Evolutionary conservation across 2,888 invertebrate species (phyloP).

Genomic region (Agrochola macilenta): DNA sequence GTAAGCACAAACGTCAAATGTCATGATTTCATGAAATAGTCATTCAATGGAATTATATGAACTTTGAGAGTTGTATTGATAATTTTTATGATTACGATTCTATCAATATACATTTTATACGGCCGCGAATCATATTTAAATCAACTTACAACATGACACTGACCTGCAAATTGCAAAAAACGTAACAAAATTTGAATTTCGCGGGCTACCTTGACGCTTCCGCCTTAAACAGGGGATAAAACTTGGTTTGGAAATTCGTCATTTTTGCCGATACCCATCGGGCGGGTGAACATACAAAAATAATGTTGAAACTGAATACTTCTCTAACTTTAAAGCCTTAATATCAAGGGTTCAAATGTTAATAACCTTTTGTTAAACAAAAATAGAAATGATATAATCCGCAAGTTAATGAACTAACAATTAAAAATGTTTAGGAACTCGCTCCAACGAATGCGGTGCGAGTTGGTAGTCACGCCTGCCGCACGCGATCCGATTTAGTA

Average conservation of each 20-base stretch:
- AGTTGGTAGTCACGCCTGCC: constrained; percentile 43
- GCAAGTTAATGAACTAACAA: constrained; percentile 34
- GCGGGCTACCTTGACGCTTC: too few relatives aligned
- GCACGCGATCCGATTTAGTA: constrained; percentile 54
- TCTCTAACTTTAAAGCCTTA: not conserved
- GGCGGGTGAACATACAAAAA: not conserved
- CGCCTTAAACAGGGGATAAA: too few relatives aligned
- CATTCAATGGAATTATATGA: too few relatives aligned
- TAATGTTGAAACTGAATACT: constrained; percentile 4
- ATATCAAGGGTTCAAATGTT: constrained; percentile 7
- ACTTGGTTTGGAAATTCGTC: not conserved
- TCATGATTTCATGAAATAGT: too few relatives aligned
- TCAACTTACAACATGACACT: too few relatives aligned
- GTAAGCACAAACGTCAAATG: too few relatives aligned
- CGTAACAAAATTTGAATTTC: too few relatives aligned
- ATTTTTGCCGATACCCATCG: not conserved
- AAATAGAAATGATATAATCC: constrained; percentile 24
- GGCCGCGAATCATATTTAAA: too few relatives aligned
- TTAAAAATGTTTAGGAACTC: constrained; percentile 50
- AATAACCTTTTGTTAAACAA: constrained; percentile 9
- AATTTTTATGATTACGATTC: too few relatives aligned
- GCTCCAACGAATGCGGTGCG: constrained; percentile 15
- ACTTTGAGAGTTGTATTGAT: too few relatives aligned
- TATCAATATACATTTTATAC: too few relatives aligned
- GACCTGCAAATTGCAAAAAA: too few relatives aligned